Conservation (phyloP, 2,888 invertebrate genomes). For the Parelbella ahira region DNA sequence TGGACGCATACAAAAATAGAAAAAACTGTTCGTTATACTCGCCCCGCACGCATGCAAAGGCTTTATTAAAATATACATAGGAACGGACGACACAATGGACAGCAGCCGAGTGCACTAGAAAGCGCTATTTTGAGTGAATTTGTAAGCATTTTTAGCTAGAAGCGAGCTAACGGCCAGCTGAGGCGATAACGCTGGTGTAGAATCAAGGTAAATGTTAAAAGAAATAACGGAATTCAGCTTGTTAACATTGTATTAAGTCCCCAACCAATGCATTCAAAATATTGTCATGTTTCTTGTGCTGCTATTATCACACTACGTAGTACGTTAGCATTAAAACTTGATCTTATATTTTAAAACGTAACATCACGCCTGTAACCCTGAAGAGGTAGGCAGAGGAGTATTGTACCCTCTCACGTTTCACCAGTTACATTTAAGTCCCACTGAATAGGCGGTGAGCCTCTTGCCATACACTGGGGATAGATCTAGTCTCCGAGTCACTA, state of each 20-base stretch:
- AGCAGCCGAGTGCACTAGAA: constrained; percentile 6
- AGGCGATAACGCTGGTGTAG: constrained; percentile 12
- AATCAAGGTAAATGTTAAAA: constrained; percentile 20
- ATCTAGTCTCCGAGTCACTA: too few relatives aligned
- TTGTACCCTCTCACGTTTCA: too few relatives aligned
- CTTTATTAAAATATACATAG: constrained; percentile 21
- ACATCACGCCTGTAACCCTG: too few relatives aligned
- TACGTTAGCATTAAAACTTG: too few relatives aligned
- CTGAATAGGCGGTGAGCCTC: too few relatives aligned
- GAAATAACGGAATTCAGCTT: constrained; percentile 12
- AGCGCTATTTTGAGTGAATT: constrained; percentile 14
- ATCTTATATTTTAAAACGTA: too few relatives aligned
- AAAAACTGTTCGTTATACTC: background rate
- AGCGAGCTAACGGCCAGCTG: constrained; percentile 15
- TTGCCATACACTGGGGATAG: too few relatives aligned
- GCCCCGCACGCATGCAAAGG: constrained; percentile 10
- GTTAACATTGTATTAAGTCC: constrained; percentile 11
- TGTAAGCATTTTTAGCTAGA: too few relatives aligned
- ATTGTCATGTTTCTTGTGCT: too few relatives aligned
- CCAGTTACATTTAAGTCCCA: too few relatives aligned
- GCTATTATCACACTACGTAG: too few relatives aligned
- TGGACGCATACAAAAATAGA: background rate
- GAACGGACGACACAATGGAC: constrained; percentile 19
- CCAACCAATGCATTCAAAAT: constrained; percentile 3
- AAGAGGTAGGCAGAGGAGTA: too few relatives aligned